phyloP scores from a whole-genome alignment of 2,888 invertebrate species.

The Syrphus vitripennis region DNA sequence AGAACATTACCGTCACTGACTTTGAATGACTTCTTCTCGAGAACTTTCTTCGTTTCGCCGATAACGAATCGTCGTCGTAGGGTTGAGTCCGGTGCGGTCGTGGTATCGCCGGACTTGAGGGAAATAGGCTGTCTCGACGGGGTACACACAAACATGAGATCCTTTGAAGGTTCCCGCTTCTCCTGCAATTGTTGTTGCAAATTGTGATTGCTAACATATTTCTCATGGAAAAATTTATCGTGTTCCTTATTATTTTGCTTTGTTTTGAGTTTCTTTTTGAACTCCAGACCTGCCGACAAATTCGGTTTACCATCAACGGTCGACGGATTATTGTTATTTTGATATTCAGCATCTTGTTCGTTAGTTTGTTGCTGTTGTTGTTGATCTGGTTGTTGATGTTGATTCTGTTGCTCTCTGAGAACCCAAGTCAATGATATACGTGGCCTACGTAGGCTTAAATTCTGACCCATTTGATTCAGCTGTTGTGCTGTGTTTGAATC shows the following conservation, averaged over 20 bases:
- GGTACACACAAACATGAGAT: conserved; percentile 79
- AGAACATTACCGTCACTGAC: conserved; percentile 69
- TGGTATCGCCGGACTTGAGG: conserved; percentile 72
- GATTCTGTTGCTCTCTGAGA: conserved; percentile 85
- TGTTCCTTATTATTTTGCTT: conserved; percentile 77
- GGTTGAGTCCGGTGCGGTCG: conserved; percentile 73
- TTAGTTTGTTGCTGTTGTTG: conserved; percentile 66
- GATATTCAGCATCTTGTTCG: conserved; percentile 53
- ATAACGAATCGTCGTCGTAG: conserved; percentile 43
- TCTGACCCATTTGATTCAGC: conserved; percentile 82
- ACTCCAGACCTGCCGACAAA: conserved; percentile 52
- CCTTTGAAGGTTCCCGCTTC: conserved; percentile 77
- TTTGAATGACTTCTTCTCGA: conserved; percentile 59
- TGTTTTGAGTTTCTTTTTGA: conserved; percentile 76
- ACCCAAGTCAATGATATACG: conserved; percentile 90
- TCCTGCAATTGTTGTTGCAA: conserved; percentile 78
- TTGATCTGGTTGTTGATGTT: conserved; percentile 72
- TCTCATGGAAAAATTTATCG: conserved; percentile 76
- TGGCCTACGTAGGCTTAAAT: conserved; percentile 83
- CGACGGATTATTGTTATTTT: conserved; percentile 53
- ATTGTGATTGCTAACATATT: conserved; percentile 80
- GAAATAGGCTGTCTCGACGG: conserved; percentile 78
- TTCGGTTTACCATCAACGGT: conserved; percentile 48
- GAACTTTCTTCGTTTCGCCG: conserved; percentile 54
- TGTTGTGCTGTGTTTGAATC: conserved; percentile 61